Base-by-base conservation (phyloP, 2,113 vertebrate genomes). In the Crocuta crocuta region DNA sequence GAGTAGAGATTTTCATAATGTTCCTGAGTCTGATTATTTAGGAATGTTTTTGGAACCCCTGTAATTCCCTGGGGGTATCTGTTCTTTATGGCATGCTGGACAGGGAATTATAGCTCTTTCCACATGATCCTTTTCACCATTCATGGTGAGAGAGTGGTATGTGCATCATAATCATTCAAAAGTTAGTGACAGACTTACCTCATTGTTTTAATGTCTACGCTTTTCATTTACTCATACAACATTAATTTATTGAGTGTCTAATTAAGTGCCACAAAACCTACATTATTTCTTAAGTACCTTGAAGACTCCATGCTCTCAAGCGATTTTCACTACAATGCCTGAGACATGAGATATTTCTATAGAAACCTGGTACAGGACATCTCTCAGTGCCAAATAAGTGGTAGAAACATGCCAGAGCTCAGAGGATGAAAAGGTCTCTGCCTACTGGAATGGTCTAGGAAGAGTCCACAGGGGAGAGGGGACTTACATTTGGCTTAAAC, bases 261-360 rank as follows among this genome's bases (percentile, higher is more conserved):
- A 12, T 63, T 87, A 39, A 50, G 55, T 65, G 70, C 39, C 66
- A 89, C 33, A 63, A 93, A 89, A 24, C 17, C 35, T 66, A 73
- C 68, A 45, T 50, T 89, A 58, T 70, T 85, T 85, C 63, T 53
- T 66, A 92, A 94, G 31, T 63, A 65, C 95, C 35, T 11, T 94
- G 61, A 95, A 21, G 74, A 48, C 39, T 79, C 26, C 5, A 48
- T 71, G 43, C 5, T 39, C 35, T 85, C 55, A 85, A 65, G 66
- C 24, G 31, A 24, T 92, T 92, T 94, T 96, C 19, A 89, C 1
- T 74, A 58, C 53, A 76, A 10, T 63, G 12, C 28, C 26, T 31
- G 5, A 85, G 43, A 71, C 50, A 23, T 55, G 91, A 89, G 9
- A 11, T 66, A 31, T 65, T 39, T 81, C n/a, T 76, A 21, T 63